A percentile compares a stretch with the other conserved stretches of the same genome.
Evolutionary conservation across 2,113 vertebrate species (phyloP).

Genomic region (Bombycilla garrulus): DNA sequence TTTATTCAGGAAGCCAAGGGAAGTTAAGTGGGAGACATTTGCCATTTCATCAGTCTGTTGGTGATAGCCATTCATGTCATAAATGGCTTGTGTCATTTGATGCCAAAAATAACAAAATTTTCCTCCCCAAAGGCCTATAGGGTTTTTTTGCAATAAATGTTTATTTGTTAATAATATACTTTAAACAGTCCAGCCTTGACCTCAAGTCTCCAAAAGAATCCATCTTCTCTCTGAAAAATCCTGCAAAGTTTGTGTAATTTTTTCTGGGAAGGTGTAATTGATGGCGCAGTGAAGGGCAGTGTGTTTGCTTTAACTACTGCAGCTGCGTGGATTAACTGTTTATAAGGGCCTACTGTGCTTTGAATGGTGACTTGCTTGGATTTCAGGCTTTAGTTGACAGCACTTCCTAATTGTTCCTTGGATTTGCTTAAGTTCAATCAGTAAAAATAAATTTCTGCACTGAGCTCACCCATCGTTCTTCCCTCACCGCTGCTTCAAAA

Average conservation of each 20-base stretch:
- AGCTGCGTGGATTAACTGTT: conserved; percentile 72
- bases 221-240: conserved; percentile 80
- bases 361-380: conserved; percentile 71
- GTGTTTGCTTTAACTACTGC: conserved; percentile 82
- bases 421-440: conserved; percentile 62
- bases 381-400: conserved; percentile 74
- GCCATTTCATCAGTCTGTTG: conserved; percentile 74
- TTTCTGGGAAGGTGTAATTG: conserved; percentile 79
- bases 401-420: conserved; percentile 72
- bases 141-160: conserved; percentile 79
- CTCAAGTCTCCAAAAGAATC: conserved; percentile 79
- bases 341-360: conserved; percentile 74
- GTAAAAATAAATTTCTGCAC: conserved; percentile 69
- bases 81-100: conserved; percentile 82
- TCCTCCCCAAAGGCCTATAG: conserved; percentile 78
- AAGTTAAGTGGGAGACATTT: conserved; percentile 75
- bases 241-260: conserved; percentile 80
- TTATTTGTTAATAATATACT: conserved; percentile 86
- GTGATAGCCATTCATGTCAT: conserved; percentile 79
- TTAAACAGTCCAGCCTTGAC: conserved; percentile 81
- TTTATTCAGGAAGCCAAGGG: conserved; percentile 75
- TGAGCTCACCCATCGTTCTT: conserved; percentile 53
- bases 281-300: conserved; percentile 78
- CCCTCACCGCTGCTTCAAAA: not conserved
- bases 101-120: conserved; percentile 81